A percentile compares a stretch with the other conserved stretches of the same genome.
Conservation (phyloP, 2,113 vertebrate species). For the Pluvialis apricaria region DNA sequence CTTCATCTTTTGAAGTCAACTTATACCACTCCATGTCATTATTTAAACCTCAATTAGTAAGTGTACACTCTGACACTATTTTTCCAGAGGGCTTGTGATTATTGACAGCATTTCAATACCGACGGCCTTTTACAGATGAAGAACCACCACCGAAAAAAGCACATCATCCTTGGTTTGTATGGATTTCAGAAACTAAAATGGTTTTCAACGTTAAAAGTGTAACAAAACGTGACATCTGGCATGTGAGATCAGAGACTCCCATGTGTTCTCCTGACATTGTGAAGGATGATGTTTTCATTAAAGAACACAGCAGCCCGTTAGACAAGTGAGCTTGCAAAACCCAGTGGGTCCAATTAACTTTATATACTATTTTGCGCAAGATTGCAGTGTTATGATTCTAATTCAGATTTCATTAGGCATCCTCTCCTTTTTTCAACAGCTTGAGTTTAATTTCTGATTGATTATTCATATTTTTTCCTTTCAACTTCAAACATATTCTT, state of each 20-base stretch:
- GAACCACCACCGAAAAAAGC: neutral
- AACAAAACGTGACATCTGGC: slow-evolving; percentile 9
- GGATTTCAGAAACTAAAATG: neutral
- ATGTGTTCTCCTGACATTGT: neutral
- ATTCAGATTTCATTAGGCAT: neutral
- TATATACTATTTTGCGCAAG: neutral
- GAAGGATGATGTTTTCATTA: slow-evolving; percentile 4
- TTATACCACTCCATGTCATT: neutral
- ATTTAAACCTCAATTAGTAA: neutral
- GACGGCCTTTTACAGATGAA: neutral
- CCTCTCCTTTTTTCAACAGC: neutral
- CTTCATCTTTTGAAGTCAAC: neutral
- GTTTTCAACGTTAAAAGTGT: neutral
- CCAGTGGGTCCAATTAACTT: slow-evolving; percentile 4
- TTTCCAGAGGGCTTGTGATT: neutral
- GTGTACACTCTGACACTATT: neutral
- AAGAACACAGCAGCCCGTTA: neutral
- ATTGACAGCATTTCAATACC: neutral
- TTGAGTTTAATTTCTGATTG: neutral
- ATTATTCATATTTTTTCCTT: neutral
- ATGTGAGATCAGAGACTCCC: neutral
- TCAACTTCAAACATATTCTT: neutral
- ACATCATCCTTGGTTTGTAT: neutral
- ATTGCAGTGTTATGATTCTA: neutral
- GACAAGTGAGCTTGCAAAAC: neutral